Evolutionary conservation across 2,888 invertebrate genomes (phyloP), one percentile per base, ranked within the genome.

Genomic region (Tetheella fluctuosa): DNA sequence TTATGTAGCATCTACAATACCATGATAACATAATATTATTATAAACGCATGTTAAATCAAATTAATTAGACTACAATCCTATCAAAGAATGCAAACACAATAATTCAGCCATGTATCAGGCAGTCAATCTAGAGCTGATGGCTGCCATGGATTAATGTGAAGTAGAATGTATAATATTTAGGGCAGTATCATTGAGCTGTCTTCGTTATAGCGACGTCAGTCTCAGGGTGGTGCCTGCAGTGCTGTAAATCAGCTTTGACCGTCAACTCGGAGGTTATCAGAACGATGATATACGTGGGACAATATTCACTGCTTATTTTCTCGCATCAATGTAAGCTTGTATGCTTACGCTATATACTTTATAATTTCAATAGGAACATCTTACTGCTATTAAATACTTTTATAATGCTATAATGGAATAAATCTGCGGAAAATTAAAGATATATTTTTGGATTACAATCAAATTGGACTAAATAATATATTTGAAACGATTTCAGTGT

Each of bases 241-340:
- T 57, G 68, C 66, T 70, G 69, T 73, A 71, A 77, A 76, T 78
- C 73, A 74, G 69, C 66, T 57, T 54, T 64, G 58, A 69, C 71
- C 70, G 69, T 74, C 67, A 69, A 64, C 64, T 64, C 53, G 61
- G 59, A 65, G 71, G 76, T 80, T 79, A 83, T 81, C 79, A 68
- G 68, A 64, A 70, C 65, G 54, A 65, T 2, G 76, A 80, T 77
- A 76, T 75, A 78, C 76, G 77, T 78, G 78, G 70, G 77, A 78
- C 63, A 70, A 62, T 61, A 62, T 60, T 61, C 54, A 37, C 48
- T 59, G 65, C 68, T 70, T 69, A 62, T 71, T 70, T 64, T 64
- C 66, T 70, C 63, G 52, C 69, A 66, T 77, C 72, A 68, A 69
- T 68, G 63, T 61, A 66, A 56, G 17, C 13, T 52, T 25, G 54